phyloP scores from a whole-genome alignment of 2,113 vertebrate species.

The Xenopus tropicalis region UCB_Xtro_10.0 CM004448.2:99384501-99385000 shows the following conservation, averaged over 20 bases:
- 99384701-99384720: slow-evolving; percentile 76
- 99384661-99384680: slow-evolving; percentile 77
- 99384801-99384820: slow-evolving; percentile 26
- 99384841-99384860: not conserved
- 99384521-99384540: no score
- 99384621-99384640: slow-evolving; percentile 62
- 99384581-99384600: slow-evolving; percentile 63
- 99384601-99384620: slow-evolving; percentile 69
- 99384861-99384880: not conserved
- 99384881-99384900: not conserved
- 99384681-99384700: slow-evolving; percentile 63
- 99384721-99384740: slow-evolving; percentile 74
- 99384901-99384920: no score
- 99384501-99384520: no score
- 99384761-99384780: slow-evolving; percentile 81
- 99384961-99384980: no score
- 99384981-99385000: no score
- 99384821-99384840: not conserved
- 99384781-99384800: slow-evolving; percentile 54
- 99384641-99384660: slow-evolving; percentile 78
- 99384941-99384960: no score
- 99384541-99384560: no score
- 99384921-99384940: no score
- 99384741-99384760: slow-evolving; percentile 70
- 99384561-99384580: no score